These are phyloP conservation scores for Hapalemur alaotrensis DNA, from an alignment of 2,797 vertebrate genomes.

Conservation along the genomic window DNA sequence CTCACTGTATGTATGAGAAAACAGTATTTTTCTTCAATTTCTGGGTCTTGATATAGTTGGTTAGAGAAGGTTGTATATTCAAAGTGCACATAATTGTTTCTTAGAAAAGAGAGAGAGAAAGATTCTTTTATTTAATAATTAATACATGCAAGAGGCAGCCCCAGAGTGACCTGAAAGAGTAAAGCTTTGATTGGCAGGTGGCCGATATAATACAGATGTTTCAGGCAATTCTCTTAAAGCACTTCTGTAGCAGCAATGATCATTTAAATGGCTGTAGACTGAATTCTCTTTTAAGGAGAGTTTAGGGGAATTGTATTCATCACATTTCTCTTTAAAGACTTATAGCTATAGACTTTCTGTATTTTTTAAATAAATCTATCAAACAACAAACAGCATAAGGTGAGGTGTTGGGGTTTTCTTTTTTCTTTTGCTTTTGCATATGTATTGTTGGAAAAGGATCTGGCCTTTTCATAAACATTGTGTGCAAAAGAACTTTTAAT, in stretches of 20 bases:
- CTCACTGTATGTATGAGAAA: slow-evolving; percentile 84
- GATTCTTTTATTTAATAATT: slow-evolving; percentile 85
- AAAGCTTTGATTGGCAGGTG: slow-evolving; percentile 93
- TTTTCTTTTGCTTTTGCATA: slow-evolving; percentile 86
- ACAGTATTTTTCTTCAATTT: slow-evolving; percentile 82
- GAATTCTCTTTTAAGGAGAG: slow-evolving; percentile 82
- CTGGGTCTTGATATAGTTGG: slow-evolving; percentile 77
- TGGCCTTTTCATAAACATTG: slow-evolving; percentile 84
- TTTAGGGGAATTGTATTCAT: slow-evolving; percentile 83
- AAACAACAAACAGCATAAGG: slow-evolving; percentile 86
- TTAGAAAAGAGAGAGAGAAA: slow-evolving; percentile 80
- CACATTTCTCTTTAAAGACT: slow-evolving; percentile 84
- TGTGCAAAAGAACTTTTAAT: slow-evolving; percentile 85
- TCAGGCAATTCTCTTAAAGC: slow-evolving; percentile 88
- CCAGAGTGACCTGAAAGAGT: slow-evolving; percentile 93
- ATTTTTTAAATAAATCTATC: slow-evolving; percentile 86
- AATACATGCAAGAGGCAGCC: slow-evolving; percentile 98
- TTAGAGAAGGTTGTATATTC: slow-evolving; percentile 83
- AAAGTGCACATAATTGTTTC: slow-evolving; percentile 86
- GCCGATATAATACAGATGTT: slow-evolving; percentile 88
- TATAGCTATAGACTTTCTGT: slow-evolving; percentile 85
- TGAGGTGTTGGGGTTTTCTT: slow-evolving; percentile 77
- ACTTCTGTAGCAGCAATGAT: slow-evolving; percentile 88
- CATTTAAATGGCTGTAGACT: slow-evolving; percentile 86
- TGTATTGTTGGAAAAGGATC: slow-evolving; percentile 83